phyloP scores from a whole-genome alignment of 2,797 vertebrate species.

The Bufotes viridis region DNA sequence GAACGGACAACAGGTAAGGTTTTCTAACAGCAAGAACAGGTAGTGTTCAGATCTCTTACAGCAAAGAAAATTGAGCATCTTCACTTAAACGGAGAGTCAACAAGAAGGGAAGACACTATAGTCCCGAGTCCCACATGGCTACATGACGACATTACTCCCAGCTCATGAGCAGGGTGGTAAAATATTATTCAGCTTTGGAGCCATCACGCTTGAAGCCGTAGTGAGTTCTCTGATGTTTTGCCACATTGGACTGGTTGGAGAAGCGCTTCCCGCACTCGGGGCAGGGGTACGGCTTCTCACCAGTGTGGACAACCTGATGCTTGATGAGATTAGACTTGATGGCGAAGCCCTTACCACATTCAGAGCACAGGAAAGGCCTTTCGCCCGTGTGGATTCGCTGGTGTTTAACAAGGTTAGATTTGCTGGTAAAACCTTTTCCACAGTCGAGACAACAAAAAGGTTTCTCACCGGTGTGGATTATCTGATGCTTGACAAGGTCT shows the following conservation, averaged over 20 bases:
- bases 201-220: neutral
- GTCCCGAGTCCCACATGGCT: neutral
- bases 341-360: constrained; percentile 9
- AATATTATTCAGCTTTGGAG: neutral
- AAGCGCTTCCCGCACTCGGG: constrained; percentile 23
- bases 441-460: constrained; percentile 35
- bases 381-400: constrained; percentile 25
- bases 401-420: constrained; percentile 39
- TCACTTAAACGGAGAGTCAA: neutral
- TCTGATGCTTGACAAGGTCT: constrained; percentile 46
- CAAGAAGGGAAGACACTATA: neutral
- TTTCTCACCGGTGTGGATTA: constrained; percentile 43
- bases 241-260: constrained; percentile 6
- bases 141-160: neutral
- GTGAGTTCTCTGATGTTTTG: constrained; percentile 35
- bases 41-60: no score
- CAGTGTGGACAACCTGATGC: constrained; percentile 33
- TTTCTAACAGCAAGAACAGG: neutral
- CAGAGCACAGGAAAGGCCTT: constrained; percentile 10
- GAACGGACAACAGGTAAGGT: neutral
- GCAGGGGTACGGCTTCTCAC: constrained; percentile 26
- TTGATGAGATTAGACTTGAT: constrained; percentile 26
- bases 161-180: neutral
- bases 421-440: constrained; percentile 37
- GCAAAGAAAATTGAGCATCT: neutral